Conservation (phyloP, 2,888 invertebrate species). For the Dexiosoma caninum region DNA sequence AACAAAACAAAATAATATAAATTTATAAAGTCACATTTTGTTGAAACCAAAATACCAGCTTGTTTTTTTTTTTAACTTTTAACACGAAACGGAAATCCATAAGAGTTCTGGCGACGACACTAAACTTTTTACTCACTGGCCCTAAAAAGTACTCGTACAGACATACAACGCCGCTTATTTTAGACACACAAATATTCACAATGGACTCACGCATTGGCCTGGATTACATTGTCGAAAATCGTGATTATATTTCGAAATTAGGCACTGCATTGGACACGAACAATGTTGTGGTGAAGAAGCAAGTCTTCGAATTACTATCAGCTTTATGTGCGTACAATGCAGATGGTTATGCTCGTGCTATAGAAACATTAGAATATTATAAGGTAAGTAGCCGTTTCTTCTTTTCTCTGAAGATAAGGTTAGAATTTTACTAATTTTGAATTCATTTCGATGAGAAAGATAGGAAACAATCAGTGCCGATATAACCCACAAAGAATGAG, state of each 20-base stretch:
- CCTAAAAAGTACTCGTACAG: not conserved
- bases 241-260: constrained; percentile 93
- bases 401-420: not conserved
- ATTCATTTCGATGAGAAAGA: not conserved
- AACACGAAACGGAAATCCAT: constrained; percentile 49
- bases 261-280: constrained; percentile 95
- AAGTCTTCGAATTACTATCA: constrained; percentile 96
- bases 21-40: constrained; percentile 7
- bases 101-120: constrained; percentile 44
- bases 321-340: constrained; percentile 96
- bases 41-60: constrained; percentile 25
- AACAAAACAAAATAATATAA: not conserved
- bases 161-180: not conserved
- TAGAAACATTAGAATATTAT: constrained; percentile 94
- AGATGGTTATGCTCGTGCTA: constrained; percentile 90
- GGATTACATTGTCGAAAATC: constrained; percentile 96
- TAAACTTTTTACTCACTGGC: constrained; percentile 4
- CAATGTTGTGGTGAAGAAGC: constrained; percentile 95
- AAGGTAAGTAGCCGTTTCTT: constrained; percentile 82
- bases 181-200: constrained; percentile 65
- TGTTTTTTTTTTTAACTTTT: not conserved
- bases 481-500: no score
- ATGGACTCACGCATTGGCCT: constrained; percentile 96
- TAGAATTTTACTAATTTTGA: no score
- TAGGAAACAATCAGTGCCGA: no score